Percentiles rank a stretch among this genome's conserved stretches.
Evolutionary conservation across 2,797 vertebrate genomes (phyloP).

Genomic region (Garrulus glandarius): DNA sequence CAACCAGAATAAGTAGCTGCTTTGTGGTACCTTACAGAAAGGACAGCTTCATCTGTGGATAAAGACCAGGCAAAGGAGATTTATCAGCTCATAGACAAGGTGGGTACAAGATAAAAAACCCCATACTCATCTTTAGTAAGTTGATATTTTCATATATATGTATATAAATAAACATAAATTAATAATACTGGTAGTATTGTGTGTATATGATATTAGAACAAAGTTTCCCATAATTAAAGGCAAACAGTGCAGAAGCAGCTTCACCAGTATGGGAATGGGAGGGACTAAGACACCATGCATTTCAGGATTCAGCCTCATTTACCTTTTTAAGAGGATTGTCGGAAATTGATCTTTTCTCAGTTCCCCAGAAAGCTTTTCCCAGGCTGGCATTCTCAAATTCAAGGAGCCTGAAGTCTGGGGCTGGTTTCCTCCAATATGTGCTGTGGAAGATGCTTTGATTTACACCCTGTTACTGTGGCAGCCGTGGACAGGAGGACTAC

Average conservation of each 20-base stretch:
- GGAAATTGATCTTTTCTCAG: background rate
- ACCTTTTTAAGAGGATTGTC: background rate
- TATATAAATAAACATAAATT: background rate
- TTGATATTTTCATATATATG: background rate
- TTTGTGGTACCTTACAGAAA: background rate
- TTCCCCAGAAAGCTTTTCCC: background rate
- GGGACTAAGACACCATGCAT: fast-evolving
- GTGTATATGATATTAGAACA: background rate
- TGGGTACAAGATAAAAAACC: background rate
- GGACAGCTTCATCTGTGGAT: background rate
- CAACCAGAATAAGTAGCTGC: background rate
- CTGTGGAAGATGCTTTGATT: background rate
- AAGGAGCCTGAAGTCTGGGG: background rate
- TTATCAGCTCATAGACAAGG: background rate
- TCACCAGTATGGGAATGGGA: background rate
- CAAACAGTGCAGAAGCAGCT: background rate
- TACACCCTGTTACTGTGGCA: background rate
- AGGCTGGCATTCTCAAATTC: background rate
- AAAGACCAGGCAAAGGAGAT: background rate
- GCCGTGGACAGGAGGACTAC: background rate
- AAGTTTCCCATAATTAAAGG: background rate
- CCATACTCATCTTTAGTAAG: background rate
- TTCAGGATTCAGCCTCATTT: background rate
- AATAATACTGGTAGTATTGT: background rate
- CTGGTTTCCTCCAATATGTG: background rate